These are phyloP conservation scores for Oryzias sinensis DNA, from an alignment of 2,797 vertebrate genomes.

Conservation along the genomic window DNA sequence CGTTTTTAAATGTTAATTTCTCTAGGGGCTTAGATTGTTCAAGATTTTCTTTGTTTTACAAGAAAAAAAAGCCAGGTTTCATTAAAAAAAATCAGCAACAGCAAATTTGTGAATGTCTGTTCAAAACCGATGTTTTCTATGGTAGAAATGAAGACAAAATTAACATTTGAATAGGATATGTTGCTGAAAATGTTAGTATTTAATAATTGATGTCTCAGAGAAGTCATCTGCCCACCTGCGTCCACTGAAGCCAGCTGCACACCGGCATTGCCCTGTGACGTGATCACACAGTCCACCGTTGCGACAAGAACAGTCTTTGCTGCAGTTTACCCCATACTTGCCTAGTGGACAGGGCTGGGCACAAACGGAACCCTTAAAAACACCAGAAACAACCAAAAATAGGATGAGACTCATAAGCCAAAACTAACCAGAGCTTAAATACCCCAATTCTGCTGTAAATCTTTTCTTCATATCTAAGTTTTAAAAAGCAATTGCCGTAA, in stretches of 20 bases:
- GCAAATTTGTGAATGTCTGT: conserved; percentile 44
- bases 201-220: conserved; percentile 3
- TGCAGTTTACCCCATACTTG: conserved; percentile 94
- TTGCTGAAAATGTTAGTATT: conserved; percentile 6
- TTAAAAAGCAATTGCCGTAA: too few relatives aligned
- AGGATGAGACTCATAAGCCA: conserved; percentile 6
- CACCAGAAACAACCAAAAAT: conserved; percentile 25
- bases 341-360: conserved; percentile 92
- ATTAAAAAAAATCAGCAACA: conserved; percentile 56
- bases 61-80: conserved; percentile 54
- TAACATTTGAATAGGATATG: conserved; percentile 5
- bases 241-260: conserved; percentile 90
- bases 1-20: background rate
- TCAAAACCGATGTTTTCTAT: conserved; percentile 11
- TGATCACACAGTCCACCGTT: conserved; percentile 94
- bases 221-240: conserved; percentile 82
- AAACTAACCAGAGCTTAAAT: background rate
- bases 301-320: conserved; percentile 94
- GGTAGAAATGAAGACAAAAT: too few relatives aligned
- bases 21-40: conserved; percentile 18
- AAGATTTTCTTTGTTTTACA: conserved; percentile 39
- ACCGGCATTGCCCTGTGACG: conserved; percentile 90
- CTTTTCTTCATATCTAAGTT: too few relatives aligned
- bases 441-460: too few relatives aligned
- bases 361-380: conserved; percentile 89